A percentile compares a stretch with the other conserved stretches of the same genome.
Conservation (phyloP, 1,140 invertebrate species). For the Saccostrea glomerata region DNA sequence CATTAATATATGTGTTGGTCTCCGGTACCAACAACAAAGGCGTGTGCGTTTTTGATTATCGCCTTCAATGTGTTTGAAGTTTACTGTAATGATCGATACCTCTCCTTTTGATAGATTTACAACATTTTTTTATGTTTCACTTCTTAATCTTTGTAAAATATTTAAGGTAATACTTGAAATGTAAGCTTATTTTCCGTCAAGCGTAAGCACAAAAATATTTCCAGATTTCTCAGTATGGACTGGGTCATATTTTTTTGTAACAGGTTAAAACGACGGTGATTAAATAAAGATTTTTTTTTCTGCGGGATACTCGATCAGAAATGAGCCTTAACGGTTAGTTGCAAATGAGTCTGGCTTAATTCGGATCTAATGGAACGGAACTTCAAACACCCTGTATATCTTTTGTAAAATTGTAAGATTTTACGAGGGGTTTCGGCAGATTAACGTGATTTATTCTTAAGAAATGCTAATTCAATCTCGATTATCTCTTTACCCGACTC, state of each 20-base stretch:
- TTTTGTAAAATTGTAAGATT: not conserved
- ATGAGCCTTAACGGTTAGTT: not conserved
- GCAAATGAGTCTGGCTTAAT: not conserved
- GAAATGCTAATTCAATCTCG: not conserved
- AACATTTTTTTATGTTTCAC: no score
- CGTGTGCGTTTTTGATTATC: not conserved
- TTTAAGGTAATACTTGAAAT: no score
- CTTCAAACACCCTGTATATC: not conserved
- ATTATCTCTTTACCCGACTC: not conserved
- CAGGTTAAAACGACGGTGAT: not conserved
- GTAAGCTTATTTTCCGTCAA: no score
- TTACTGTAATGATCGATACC: not conserved
- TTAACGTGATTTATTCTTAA: not conserved
- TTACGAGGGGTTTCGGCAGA: not conserved
- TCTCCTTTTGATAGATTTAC: not conserved
- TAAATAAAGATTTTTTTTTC: not conserved
- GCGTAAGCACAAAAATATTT: no score
- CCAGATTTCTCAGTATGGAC: no score
- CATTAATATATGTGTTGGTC: not conserved
- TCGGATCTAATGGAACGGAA: conserved; percentile 3
- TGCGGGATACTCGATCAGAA: not conserved
- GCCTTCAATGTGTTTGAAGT: conserved; percentile 2
- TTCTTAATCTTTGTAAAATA: no score
- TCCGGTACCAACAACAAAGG: not conserved
- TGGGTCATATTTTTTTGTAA: no score